Evolutionary conservation across 2,888 invertebrate species (phyloP).

Genomic region (Anthrax anthrax): DNA sequence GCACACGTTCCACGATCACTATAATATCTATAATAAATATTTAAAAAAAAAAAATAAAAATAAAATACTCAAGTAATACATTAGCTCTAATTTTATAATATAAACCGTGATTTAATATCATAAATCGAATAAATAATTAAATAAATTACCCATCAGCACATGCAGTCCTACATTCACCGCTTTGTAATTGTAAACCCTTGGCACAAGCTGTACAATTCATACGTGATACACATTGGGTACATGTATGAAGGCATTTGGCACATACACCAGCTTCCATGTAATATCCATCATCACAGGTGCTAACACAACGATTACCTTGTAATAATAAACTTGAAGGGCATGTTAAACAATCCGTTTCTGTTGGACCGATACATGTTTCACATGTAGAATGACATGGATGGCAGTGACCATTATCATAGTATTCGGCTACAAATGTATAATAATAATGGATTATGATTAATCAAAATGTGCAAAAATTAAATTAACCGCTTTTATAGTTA

Average conservation of each 20-base stretch:
- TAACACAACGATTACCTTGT: constrained; percentile 58
- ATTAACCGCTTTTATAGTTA: too few relatives aligned
- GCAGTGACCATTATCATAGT: constrained; percentile 55
- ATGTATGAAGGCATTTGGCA: constrained; percentile 65
- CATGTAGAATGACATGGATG: constrained; percentile 64
- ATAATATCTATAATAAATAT: constrained; percentile 48
- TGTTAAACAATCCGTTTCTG: constrained; percentile 57
- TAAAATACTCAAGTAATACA: too few relatives aligned
- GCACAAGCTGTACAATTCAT: constrained; percentile 68
- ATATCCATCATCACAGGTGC: constrained; percentile 60
- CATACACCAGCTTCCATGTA: constrained; percentile 61
- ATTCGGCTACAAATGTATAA: constrained; percentile 46
- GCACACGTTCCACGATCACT: constrained; percentile 71
- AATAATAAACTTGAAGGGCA: constrained; percentile 59
- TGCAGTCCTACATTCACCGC: constrained; percentile 65
- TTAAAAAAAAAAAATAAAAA: neutral
- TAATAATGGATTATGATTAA: neutral
- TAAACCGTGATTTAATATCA: too few relatives aligned
- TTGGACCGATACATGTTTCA: constrained; percentile 66
- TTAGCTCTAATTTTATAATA: too few relatives aligned
- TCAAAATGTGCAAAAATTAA: too few relatives aligned
- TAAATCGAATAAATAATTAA: constrained; percentile 3
- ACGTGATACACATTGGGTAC: constrained; percentile 60
- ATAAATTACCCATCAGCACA: constrained; percentile 52
- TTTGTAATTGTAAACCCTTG: constrained; percentile 62